These are phyloP conservation scores for Chinchilla lanigera DNA, from an alignment of 2,113 vertebrate genomes.

Conservation along the genomic window DNA sequence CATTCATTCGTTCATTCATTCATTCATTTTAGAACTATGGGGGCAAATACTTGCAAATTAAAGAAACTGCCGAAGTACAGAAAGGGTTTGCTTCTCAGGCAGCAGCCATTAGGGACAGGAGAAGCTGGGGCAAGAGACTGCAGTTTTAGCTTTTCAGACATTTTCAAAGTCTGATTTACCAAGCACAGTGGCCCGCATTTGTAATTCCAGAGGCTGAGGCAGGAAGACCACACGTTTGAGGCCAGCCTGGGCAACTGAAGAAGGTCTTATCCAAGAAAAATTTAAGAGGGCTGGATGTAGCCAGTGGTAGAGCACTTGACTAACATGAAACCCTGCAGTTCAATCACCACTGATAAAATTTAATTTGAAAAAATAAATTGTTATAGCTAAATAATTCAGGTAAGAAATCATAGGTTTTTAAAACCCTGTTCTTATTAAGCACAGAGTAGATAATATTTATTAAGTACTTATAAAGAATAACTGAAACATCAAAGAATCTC, in stretches of 20 bases:
- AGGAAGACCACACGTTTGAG: neutral
- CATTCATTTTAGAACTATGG: neutral
- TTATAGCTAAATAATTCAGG: neutral
- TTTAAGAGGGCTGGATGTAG: neutral
- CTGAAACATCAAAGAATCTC: constrained; percentile 5
- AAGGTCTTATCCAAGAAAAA: neutral
- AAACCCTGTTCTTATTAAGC: neutral
- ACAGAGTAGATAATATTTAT: neutral
- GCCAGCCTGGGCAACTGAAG: neutral
- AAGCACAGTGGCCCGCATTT: neutral
- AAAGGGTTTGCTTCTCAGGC: neutral
- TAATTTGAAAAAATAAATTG: constrained; percentile 39
- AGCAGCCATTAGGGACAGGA: neutral
- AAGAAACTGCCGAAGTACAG: neutral
- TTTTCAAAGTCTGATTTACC: neutral
- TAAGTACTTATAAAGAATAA: constrained; percentile 8
- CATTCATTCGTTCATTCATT: neutral
- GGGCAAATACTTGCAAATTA: neutral
- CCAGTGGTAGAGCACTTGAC: neutral
- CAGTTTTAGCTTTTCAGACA: neutral
- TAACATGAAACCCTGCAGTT: neutral
- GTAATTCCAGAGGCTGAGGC: neutral
- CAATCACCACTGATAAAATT: neutral
- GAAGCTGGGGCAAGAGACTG: neutral
- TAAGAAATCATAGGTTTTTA: neutral